phyloP scores from a whole-genome alignment of 2,113 vertebrate species.

The Machaerirhynchus nigripectus region DNA sequence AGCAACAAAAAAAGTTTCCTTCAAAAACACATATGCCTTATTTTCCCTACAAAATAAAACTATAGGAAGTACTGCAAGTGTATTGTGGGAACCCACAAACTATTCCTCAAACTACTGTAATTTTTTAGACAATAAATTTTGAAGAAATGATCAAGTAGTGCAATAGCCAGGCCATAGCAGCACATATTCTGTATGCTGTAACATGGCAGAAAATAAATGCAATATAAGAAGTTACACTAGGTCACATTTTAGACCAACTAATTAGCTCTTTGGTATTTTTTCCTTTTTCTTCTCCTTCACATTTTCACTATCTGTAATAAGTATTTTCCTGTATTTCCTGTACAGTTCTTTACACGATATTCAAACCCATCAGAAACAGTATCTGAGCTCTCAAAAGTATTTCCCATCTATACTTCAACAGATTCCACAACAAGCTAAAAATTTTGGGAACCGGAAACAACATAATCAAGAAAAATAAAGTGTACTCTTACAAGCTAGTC shows the following conservation, averaged over 20 bases:
- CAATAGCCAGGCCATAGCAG: conserved; percentile 35
- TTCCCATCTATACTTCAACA: not conserved
- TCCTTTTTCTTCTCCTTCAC: not conserved
- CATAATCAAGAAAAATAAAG: not conserved
- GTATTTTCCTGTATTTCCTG: not conserved
- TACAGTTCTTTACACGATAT: not conserved
- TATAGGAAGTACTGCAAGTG: conserved; percentile 27
- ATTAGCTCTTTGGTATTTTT: not conserved
- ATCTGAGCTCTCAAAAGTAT: not conserved
- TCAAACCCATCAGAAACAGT: not conserved
- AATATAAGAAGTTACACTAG: not conserved
- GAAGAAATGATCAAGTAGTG: not conserved
- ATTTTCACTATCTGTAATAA: not conserved
- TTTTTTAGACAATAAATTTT: conserved; percentile 64
- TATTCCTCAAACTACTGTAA: conserved; percentile 44
- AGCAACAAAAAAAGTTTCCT: not conserved
- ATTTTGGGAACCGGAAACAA: not conserved
- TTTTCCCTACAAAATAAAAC: conserved; percentile 49
- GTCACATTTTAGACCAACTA: not conserved
- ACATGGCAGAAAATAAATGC: conserved; percentile 12
- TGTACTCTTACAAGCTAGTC: not conserved
- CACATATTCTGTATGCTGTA: not conserved
- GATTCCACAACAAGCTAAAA: not conserved
- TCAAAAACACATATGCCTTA: conserved; percentile 46
- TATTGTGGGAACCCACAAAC: conserved; percentile 55